Percentiles rank a stretch among this genome's conserved stretches.
These are phyloP conservation scores for Euspilapteryx auroguttella DNA, from an alignment of 2,888 invertebrate species.

Conservation along the genomic window DNA sequence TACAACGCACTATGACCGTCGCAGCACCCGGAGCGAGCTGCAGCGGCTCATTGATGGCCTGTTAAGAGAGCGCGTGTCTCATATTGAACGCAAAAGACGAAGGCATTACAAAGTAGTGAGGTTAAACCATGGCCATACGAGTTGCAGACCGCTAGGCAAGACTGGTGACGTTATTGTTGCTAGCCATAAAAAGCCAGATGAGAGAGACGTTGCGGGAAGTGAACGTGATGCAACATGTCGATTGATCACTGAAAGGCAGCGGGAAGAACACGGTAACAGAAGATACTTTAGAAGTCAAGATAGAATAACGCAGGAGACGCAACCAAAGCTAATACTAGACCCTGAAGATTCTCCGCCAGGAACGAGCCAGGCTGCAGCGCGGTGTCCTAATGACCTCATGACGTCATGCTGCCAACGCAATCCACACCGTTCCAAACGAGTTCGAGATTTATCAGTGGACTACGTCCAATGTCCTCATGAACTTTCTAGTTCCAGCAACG, in stretches of 20 bases:
- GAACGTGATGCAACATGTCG: neutral
- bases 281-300: slow-evolving; percentile 8
- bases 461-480: too few species aligned
- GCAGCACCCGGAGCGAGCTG: slow-evolving; percentile 31
- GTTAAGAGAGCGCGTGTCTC: slow-evolving; percentile 40
- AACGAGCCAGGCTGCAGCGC: slow-evolving; percentile 31
- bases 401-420: slow-evolving; percentile 37
- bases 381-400: too few species aligned
- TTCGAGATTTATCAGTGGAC: too few species aligned
- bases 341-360: slow-evolving; percentile 31
- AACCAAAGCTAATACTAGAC: too few species aligned
- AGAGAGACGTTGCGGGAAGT: slow-evolving; percentile 13
- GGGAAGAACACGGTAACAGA: slow-evolving; percentile 21
- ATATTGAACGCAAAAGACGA: slow-evolving; percentile 39
- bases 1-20: slow-evolving; percentile 25
- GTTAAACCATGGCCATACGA: slow-evolving; percentile 43
- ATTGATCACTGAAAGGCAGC: slow-evolving; percentile 13
- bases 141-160: slow-evolving; percentile 36
- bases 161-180: slow-evolving; percentile 52
- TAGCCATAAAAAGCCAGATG: slow-evolving; percentile 44
- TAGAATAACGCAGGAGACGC: too few species aligned
- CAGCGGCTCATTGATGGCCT: slow-evolving; percentile 44
- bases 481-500: neutral
- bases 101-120: slow-evolving; percentile 51
- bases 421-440: slow-evolving; percentile 10